Conservation (phyloP, 2,888 invertebrate genomes). For the Cantharis rustica region DNA sequence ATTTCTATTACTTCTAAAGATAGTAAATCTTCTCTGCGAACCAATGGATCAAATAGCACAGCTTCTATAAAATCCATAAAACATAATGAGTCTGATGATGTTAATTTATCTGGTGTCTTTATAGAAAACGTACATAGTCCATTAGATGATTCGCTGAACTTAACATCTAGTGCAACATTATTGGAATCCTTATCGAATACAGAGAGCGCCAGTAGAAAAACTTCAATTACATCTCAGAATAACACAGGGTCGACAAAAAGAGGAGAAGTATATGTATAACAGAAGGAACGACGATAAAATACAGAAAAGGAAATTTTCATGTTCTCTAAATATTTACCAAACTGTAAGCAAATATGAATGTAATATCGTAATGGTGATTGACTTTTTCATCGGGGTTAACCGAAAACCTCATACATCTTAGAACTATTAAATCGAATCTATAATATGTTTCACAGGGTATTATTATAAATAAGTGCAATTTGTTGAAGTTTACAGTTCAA, state of each 20-base stretch:
- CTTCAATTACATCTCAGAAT: conserved; percentile 54
- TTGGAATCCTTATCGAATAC: conserved; percentile 41
- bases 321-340: no score
- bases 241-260: conserved; percentile 56
- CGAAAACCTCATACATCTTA: neutral
- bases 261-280: conserved; percentile 63
- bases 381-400: neutral
- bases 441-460: neutral
- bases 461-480: neutral
- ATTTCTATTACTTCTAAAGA: conserved; percentile 48
- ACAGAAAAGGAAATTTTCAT: no score
- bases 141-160: conserved; percentile 15
- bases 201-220: conserved; percentile 54
- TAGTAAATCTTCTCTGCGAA: conserved; percentile 50
- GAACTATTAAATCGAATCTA: neutral
- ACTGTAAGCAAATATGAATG: neutral
- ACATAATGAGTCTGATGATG: conserved; percentile 37
- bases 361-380: neutral
- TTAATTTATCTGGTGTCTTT: conserved; percentile 36
- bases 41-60: conserved; percentile 48
- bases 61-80: conserved; percentile 44
- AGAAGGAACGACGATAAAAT: neutral
- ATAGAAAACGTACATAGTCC: neutral
- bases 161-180: conserved; percentile 41
- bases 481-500: neutral